These are phyloP conservation scores for Pseudobourletiella spinata DNA, from an alignment of 1,140 invertebrate genomes.

Conservation along the genomic window DNA sequence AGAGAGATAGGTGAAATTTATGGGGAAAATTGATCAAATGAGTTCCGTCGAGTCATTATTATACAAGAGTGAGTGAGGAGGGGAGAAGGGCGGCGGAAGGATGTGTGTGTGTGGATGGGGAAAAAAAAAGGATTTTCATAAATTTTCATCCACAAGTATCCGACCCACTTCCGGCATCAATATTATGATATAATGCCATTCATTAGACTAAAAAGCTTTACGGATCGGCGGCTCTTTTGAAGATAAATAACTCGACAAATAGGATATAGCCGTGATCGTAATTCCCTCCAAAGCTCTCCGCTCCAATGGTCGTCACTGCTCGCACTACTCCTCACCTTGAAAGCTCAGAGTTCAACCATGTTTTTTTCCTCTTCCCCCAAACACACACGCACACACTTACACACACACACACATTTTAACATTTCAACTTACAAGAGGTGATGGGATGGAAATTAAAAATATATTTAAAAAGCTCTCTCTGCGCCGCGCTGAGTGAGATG, in stretches of 20 bases:
- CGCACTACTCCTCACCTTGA: background rate
- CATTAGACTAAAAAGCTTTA: conserved; percentile 4
- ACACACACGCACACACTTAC: background rate
- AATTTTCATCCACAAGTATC: conserved; percentile 1
- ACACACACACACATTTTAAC: too few relatives aligned
- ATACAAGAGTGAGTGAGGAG: background rate
- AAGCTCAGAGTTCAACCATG: background rate
- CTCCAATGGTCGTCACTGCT: background rate
- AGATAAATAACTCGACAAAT: conserved; percentile 3
- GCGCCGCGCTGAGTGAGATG: too few relatives aligned
- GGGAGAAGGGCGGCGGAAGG: background rate
- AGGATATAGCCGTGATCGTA: too few relatives aligned
- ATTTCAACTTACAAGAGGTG: too few relatives aligned
- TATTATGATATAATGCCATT: conserved; percentile 11
- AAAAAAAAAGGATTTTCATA: conserved; percentile 5
- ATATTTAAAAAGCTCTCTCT: too few relatives aligned
- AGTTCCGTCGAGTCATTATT: background rate
- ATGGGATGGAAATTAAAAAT: too few relatives aligned
- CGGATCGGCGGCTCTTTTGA: background rate
- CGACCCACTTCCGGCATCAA: conserved; percentile 4
- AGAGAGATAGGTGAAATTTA: background rate
- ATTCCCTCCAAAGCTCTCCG: too few relatives aligned
- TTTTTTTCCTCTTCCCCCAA: background rate
- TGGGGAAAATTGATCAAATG: background rate
- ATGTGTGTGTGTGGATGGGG: background rate